These are phyloP conservation scores for Lottia gigantea DNA, from an alignment of 2,888 invertebrate genomes.

Conservation along the genomic window DNA sequence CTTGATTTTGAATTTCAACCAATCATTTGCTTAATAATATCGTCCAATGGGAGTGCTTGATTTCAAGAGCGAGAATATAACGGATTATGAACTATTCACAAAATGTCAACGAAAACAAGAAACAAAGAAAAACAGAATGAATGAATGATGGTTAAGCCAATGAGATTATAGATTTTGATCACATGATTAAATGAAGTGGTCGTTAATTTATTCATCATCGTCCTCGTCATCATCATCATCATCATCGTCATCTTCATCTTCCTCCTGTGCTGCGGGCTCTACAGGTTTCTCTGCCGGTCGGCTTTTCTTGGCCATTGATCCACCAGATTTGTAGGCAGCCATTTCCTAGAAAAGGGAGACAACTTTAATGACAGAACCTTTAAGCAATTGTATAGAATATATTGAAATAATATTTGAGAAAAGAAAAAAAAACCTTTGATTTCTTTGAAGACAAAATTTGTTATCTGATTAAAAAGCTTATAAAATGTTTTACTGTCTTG, in stretches of 20 bases:
- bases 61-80: too few species aligned
- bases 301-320: conserved; percentile 36
- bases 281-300: conserved; percentile 29
- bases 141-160: conserved; percentile 8
- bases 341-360: conserved; percentile 43
- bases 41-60: too few species aligned
- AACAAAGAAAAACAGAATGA: not conserved
- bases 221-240: conserved; percentile 48
- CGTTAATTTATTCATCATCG: conserved; percentile 28
- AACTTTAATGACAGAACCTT: not conserved
- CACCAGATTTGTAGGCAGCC: conserved; percentile 41
- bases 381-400: too few species aligned
- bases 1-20: too few species aligned
- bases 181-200: not conserved
- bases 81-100: conserved; percentile 6
- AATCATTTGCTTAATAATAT: too few species aligned
- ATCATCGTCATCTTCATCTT: conserved; percentile 50
- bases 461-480: too few species aligned
- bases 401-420: too few species aligned
- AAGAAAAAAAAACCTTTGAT: too few species aligned
- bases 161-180: conserved; percentile 1
- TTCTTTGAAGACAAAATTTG: too few species aligned
- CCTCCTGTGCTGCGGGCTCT: conserved; percentile 42
- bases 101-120: conserved; percentile 9
- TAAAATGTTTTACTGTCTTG: too few species aligned